phyloP scores from a whole-genome alignment of 2,888 invertebrate genomes.

The Clepsis dumicolana region DNA sequence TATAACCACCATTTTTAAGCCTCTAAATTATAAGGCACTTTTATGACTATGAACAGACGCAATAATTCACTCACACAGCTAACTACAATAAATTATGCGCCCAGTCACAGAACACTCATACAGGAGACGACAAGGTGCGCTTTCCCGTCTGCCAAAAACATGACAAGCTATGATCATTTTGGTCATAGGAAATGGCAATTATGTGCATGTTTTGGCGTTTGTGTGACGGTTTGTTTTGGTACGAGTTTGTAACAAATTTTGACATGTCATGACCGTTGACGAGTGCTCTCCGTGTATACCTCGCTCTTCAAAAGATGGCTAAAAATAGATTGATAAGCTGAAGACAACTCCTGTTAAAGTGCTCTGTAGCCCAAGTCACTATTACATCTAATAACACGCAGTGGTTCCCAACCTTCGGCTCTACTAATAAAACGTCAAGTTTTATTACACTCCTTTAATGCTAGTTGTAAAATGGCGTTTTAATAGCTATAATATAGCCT shows the following conservation, averaged over 20 bases:
- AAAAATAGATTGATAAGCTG: too few species aligned
- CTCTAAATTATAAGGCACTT: constrained; percentile 20
- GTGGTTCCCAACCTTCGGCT: constrained; percentile 62
- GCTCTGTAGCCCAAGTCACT: neutral
- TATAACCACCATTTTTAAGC: constrained; percentile 10
- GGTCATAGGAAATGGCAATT: too few species aligned
- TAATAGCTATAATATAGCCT: constrained; percentile 68
- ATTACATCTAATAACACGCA: constrained; percentile 48
- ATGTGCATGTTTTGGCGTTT: too few species aligned
- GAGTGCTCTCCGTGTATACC: too few species aligned
- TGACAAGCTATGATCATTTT: too few species aligned
- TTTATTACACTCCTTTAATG: constrained; percentile 69
- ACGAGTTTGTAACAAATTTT: too few species aligned
- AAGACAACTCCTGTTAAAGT: too few species aligned
- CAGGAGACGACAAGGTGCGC: too few species aligned
- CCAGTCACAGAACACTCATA: constrained; percentile 10
- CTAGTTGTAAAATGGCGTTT: constrained; percentile 66
- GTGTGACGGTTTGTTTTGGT: too few species aligned
- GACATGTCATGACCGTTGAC: too few species aligned
- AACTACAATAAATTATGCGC: constrained; percentile 38
- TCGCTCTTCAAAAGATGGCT: too few species aligned
- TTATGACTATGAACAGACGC: constrained; percentile 37
- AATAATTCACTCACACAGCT: constrained; percentile 40
- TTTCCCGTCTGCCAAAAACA: too few species aligned
- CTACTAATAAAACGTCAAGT: constrained; percentile 56